A percentile compares a stretch with the other conserved stretches of the same genome.
Conservation (phyloP, 2,113 vertebrate genomes). For the Hiodon tergisus region DNA sequence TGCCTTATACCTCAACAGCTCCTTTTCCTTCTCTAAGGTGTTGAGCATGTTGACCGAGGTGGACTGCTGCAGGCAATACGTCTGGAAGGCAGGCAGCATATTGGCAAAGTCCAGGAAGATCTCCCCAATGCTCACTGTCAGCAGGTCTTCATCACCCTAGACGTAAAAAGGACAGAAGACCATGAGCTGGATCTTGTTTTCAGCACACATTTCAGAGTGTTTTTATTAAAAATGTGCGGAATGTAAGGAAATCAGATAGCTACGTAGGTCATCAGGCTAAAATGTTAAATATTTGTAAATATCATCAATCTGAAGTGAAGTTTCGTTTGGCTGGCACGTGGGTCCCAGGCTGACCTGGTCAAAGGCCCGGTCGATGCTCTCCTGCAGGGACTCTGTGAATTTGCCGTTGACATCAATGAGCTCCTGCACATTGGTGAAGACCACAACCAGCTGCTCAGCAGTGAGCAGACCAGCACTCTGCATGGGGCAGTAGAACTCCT, state of each 20-base stretch:
- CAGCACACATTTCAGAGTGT: no score
- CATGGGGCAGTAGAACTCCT: conserved; percentile 85
- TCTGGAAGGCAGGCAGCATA: conserved; percentile 89
- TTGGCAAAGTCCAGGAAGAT: conserved; percentile 87
- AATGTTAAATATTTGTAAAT: no score
- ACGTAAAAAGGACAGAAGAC: conserved; percentile 17
- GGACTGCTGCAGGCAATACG: conserved; percentile 88
- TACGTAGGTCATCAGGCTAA: no score
- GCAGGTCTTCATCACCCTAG: conserved; percentile 80
- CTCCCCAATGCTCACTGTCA: conserved; percentile 81
- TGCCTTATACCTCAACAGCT: conserved; percentile 74
- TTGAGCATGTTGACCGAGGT: conserved; percentile 83
- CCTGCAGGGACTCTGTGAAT: conserved; percentile 79
- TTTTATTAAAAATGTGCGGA: no score
- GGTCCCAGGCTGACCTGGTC: conserved; percentile 66
- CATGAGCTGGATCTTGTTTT: not conserved
- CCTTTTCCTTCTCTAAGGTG: conserved; percentile 85
- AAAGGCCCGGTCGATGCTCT: conserved; percentile 78
- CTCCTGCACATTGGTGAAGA: conserved; percentile 84
- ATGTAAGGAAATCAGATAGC: no score
- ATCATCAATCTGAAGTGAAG: no score
- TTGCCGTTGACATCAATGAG: conserved; percentile 79
- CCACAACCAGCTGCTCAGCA: conserved; percentile 72
- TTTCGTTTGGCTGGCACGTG: not conserved
- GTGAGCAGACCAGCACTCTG: conserved; percentile 75